Conservation (phyloP, 2,113 vertebrate species). For the Rhegmatorhina hoffmannsi region DNA sequence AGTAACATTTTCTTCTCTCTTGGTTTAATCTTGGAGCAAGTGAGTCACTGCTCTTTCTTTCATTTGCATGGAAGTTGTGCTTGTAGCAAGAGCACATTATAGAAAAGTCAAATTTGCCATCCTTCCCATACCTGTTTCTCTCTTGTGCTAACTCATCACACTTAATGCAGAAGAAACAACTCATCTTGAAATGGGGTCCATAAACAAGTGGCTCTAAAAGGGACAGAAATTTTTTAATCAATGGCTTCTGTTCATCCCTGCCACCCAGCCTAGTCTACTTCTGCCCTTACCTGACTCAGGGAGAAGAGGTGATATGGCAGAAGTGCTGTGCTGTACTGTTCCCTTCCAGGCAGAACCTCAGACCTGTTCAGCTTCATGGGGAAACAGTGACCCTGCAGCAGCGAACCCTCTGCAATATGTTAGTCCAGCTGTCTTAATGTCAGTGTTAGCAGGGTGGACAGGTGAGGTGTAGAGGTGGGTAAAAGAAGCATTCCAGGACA, state of each 20-base stretch:
- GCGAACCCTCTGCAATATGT: neutral
- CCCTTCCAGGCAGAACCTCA: neutral
- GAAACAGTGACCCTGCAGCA: neutral
- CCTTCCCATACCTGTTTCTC: neutral
- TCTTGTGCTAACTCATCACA: neutral
- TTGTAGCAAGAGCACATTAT: neutral
- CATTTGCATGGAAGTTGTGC: neutral
- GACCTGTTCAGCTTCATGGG: neutral
- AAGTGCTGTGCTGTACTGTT: neutral
- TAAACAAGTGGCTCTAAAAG: neutral
- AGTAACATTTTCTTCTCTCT: neutral
- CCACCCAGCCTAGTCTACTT: neutral
- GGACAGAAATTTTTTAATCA: neutral
- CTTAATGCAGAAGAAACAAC: neutral
- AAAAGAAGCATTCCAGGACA: neutral
- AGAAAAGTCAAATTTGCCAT: neutral
- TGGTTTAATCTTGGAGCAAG: slow-evolving; percentile 14
- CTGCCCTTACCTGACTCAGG: neutral
- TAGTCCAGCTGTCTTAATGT: neutral
- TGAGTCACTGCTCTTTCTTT: slow-evolving; percentile 5
- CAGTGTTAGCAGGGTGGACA: neutral
- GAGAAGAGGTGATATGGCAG: neutral
- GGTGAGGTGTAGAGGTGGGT: neutral
- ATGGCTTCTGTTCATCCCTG: neutral
- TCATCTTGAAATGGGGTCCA: neutral